Conservation (phyloP, 2,888 invertebrate species). For the Ernsta delagoae region DNA sequence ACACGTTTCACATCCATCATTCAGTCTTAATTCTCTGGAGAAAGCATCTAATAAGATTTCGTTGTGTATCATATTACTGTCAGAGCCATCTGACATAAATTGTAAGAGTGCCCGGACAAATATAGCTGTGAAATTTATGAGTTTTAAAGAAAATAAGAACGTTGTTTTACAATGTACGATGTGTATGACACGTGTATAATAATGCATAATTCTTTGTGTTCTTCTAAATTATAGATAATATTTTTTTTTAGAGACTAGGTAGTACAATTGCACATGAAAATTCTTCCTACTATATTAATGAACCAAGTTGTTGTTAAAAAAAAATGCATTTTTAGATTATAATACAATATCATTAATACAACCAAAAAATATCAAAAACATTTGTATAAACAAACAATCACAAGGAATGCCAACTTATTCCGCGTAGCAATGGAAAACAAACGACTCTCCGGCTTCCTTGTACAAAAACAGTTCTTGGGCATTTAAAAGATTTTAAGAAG, state of each 20-base stretch:
- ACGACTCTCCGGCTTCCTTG: slow-evolving; percentile 4
- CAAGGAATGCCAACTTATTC: neutral
- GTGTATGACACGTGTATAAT: too few species aligned
- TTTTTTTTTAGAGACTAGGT: too few species aligned
- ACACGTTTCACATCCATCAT: too few species aligned
- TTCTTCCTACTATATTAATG: too few species aligned
- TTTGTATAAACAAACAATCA: too few species aligned
- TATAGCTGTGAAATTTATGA: slow-evolving; percentile 15
- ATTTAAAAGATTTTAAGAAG: slow-evolving; percentile 32
- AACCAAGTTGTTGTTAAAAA: too few species aligned
- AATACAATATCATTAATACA: neutral
- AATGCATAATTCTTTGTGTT: too few species aligned
- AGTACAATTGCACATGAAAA: too few species aligned
- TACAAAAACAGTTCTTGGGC: neutral
- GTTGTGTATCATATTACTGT: slow-evolving; percentile 62
- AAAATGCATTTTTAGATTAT: too few species aligned
- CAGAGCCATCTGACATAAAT: slow-evolving; percentile 53
- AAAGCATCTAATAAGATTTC: slow-evolving; percentile 63
- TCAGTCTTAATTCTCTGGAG: slow-evolving; percentile 50
- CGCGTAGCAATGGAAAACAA: neutral
- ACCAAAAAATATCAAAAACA: neutral
- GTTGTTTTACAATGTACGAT: too few species aligned
- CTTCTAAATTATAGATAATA: too few species aligned
- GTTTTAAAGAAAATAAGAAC: neutral
- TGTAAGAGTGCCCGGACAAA: slow-evolving; percentile 52